A percentile compares a stretch with the other conserved stretches of the same genome.
These are phyloP conservation scores for Hyles euphorbiae DNA, from an alignment of 1,140 invertebrate genomes.

Conservation along the genomic window DNA sequence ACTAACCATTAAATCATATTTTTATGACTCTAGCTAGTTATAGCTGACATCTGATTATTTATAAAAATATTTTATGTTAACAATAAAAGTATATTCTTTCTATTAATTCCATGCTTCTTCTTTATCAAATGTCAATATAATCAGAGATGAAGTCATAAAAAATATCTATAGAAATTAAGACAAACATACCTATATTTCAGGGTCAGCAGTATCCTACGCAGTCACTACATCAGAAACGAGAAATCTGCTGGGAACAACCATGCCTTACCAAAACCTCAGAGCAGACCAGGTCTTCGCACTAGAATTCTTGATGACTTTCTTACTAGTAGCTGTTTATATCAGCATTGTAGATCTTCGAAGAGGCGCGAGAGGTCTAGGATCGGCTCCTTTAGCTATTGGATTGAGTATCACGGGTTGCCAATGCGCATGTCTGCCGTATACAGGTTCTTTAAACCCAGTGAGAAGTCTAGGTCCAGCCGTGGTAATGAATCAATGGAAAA, in stretches of 20 bases:
- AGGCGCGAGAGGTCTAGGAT: constrained; percentile 24
- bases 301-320: constrained; percentile 34
- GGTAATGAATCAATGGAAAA: constrained; percentile 27
- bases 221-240: constrained; percentile 13
- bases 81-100: no score
- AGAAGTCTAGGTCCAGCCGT: constrained; percentile 27
- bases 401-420: constrained; percentile 30
- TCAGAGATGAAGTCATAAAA: no score
- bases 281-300: constrained; percentile 22
- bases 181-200: constrained; percentile 40
- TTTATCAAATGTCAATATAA: no score
- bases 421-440: constrained; percentile 24
- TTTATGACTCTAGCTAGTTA: no score
- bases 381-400: constrained; percentile 30
- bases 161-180: no score
- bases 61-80: no score
- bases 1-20: no score
- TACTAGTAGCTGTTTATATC: constrained; percentile 28
- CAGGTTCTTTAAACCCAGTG: constrained; percentile 31
- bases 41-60: no score
- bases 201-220: constrained; percentile 73
- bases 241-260: constrained; percentile 22
- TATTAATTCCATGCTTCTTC: no score
- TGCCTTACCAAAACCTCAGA: constrained; percentile 13
- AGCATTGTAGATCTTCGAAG: constrained; percentile 20